Evolutionary conservation across 2,113 vertebrate species (phyloP), one percentile per base, ranked within the genome.

Genomic region (Pedionomus torquatus): DNA sequence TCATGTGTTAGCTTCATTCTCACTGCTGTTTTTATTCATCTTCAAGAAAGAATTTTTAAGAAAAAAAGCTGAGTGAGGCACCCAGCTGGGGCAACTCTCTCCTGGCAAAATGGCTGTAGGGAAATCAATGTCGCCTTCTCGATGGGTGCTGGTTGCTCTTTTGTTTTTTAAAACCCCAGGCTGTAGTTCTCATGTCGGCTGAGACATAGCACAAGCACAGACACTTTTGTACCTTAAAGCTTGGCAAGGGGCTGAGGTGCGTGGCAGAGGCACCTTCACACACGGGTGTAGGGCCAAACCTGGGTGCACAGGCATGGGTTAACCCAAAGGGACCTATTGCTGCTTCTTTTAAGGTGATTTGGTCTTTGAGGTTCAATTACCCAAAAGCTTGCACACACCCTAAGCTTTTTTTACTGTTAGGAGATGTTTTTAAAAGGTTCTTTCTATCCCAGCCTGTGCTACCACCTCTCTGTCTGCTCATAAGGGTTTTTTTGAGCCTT

Each of bases 171-270:
- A 61, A 58, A 64, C 11, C 43, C 51, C 1, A 2, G 68, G 60
- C 69, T 69, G 44, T 55, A 7, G 35, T 63, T 87, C 49, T 80
- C 1, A 0, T 9, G 31, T 49, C 7, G 41, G 43, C 76, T 33
- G 7, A 76, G 71, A 16, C 74, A 69, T 24, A 84, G 93, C 91
- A 96, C 83, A 89, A 95, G 77, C 87, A 91, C 65, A 60, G 89
- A 89, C 74, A 72, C 61, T 93, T 95, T 48, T 13, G 35, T 94
- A 94, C 66, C 74, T 60, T 69, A 44, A 41, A 74, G 30, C 79
- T 41, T 11, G 7, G 33, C 18, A 7, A 71, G 39, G 51, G 63
- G 5, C 55, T 7, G 2, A 24, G 37, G 3, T 1, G 17, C 30
- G 55, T 4, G 9, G 71, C 58, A 44, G 31, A 79, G 75, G 21